These are phyloP conservation scores for Syncerus caffer DNA, from an alignment of 2,797 vertebrate species.

Conservation along the genomic window DNA sequence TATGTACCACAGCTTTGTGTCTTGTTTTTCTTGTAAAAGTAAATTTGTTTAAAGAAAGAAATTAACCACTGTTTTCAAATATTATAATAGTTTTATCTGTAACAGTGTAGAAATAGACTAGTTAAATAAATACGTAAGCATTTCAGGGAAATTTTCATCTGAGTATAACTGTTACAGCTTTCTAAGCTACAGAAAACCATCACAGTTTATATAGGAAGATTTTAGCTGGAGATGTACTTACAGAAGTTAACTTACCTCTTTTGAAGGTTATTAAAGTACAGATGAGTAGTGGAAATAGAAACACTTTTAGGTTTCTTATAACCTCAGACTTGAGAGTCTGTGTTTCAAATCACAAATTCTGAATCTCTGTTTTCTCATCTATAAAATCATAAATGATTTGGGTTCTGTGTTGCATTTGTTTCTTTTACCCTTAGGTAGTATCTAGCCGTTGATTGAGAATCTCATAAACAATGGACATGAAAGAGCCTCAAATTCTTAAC, in stretches of 20 bases:
- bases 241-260: neutral
- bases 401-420: neutral
- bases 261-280: neutral
- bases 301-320: neutral
- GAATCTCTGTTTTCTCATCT: neutral
- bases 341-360: neutral
- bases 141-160: neutral
- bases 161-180: neutral
- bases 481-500: neutral
- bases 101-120: neutral
- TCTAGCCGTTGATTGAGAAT: neutral
- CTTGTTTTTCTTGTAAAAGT: constrained; percentile 56
- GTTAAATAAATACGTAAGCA: neutral
- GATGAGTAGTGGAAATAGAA: neutral
- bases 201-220: neutral
- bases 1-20: neutral
- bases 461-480: neutral
- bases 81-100: neutral
- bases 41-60: constrained; percentile 39
- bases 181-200: neutral
- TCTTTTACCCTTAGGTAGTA: neutral
- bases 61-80: neutral
- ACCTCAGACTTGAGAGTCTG: neutral
- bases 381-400: neutral
- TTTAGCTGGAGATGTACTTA: neutral